Evolutionary conservation across 1,140 invertebrate genomes (phyloP), one percentile per base, ranked within the genome.

Genomic region (Prorops nasuta): DNA sequence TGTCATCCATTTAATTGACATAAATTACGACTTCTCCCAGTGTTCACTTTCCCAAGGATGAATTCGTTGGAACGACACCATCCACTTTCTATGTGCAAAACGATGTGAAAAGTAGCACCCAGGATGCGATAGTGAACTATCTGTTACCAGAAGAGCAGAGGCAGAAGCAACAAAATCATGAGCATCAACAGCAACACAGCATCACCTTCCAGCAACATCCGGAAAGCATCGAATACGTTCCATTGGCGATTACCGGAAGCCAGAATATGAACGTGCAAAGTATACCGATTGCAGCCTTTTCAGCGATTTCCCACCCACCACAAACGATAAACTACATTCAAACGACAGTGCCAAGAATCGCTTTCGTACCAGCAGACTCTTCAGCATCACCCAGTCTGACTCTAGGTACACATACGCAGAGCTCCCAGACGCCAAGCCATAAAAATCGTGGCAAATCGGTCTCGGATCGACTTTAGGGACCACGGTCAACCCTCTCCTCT

Each of bases 141-240:
- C 21, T 36, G 20, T 2, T 48, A n/a, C 14, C 36, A 3, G 31
- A 50, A 1, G 34, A 38, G 0, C 24, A 28, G 24, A n/a, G n/a
- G n/a, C n/a, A n/a, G n/a, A n/a, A n/a, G n/a, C n/a, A n/a, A n/a
- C n/a, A n/a, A n/a, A n/a, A n/a, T n/a, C n/a, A n/a, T n/a, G n/a
- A n/a, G n/a, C n/a, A n/a, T n/a, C n/a, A n/a, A n/a, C 4, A 4
- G 4, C 24, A 10, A 6, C 24, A 17, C 14, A 45, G 44, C 31
- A 53, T 56, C 51, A 49, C 56, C 12, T 60, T 58, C 28, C 51
- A 57, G 37, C 58, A 61, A 36, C 9, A 42, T 3, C 49, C 57
- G 14, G 61, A 59, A 53, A 45, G 49, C 9, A 38, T 62, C 40
- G 57, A 59, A 12, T 63, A 63, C 40, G 39, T 63, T 34, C 49